Evolutionary conservation across 2,888 invertebrate genomes (phyloP).

Genomic region (Platynereis dumerilii): DNA sequence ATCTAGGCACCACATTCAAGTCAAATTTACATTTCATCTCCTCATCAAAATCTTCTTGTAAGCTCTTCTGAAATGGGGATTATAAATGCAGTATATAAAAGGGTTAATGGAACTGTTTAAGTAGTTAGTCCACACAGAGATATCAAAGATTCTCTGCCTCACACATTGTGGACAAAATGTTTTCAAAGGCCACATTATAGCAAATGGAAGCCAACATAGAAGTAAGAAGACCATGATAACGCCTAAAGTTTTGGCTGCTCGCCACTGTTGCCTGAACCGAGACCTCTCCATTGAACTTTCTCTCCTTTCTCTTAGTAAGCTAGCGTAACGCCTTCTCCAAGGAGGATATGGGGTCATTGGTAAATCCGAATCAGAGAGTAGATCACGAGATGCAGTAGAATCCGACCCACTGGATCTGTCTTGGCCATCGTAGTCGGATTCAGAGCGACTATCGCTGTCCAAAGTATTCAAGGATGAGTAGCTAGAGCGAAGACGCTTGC

Average conservation of each 20-base stretch:
- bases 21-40: slow-evolving; percentile 1
- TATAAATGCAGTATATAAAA: slow-evolving; percentile 46
- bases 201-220: slow-evolving; percentile 48
- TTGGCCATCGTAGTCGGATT: slow-evolving; percentile 14
- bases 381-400: slow-evolving; percentile 8
- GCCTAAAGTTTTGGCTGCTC: slow-evolving; percentile 48
- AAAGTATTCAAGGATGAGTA: not conserved
- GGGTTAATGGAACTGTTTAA: slow-evolving; percentile 47
- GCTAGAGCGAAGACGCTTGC: not conserved
- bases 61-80: slow-evolving; percentile 34
- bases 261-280: slow-evolving; percentile 37
- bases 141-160: slow-evolving; percentile 38
- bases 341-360: not conserved
- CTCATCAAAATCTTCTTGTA: slow-evolving; percentile 19
- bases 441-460: slow-evolving; percentile 13
- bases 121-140: slow-evolving; percentile 47
- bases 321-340: slow-evolving; percentile 26
- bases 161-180: slow-evolving; percentile 38
- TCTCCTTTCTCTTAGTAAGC: slow-evolving; percentile 24
- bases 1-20: no score
- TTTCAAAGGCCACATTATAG: slow-evolving; percentile 47
- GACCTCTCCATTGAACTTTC: slow-evolving; percentile 27
- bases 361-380: slow-evolving; percentile 5
- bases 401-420: slow-evolving; percentile 9
- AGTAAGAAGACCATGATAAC: slow-evolving; percentile 44